These are phyloP conservation scores for Zaprionus inermis DNA, from an alignment of 1,140 invertebrate species.

Conservation along the genomic window DNA sequence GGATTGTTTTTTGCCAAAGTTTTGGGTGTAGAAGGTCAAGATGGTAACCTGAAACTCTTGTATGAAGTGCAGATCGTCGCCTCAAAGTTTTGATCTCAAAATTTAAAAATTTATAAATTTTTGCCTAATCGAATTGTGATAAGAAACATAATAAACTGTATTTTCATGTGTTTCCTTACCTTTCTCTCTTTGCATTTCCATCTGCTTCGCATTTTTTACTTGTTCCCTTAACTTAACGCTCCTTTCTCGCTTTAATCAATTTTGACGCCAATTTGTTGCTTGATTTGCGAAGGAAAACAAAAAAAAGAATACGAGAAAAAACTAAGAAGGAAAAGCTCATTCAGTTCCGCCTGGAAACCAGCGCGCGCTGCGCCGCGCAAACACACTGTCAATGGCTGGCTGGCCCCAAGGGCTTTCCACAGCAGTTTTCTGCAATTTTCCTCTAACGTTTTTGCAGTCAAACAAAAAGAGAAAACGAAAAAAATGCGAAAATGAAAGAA, in stretches of 20 bases:
- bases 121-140: no score
- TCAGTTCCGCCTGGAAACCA: conserved; percentile 24
- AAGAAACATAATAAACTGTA: no score
- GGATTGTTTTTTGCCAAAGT: no score
- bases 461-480: conserved; percentile 8
- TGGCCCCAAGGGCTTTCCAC: conserved; percentile 1
- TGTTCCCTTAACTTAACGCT: conserved; percentile 17
- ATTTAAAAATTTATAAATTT: no score
- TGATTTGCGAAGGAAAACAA: conserved; percentile 37
- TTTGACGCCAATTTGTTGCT: conserved; percentile 49
- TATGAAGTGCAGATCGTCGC: no score
- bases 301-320: conserved; percentile 2
- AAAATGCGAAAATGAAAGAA: background rate
- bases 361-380: background rate
- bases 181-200: background rate
- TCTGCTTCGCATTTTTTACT: background rate
- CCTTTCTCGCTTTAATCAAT: conserved; percentile 44
- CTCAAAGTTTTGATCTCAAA: no score
- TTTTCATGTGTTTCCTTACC: background rate
- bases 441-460: conserved; percentile 29
- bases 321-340: conserved; percentile 20
- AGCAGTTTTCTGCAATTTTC: conserved; percentile 53
- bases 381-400: conserved; percentile 25
- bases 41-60: no score
- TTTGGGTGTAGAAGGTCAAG: no score